Percentiles rank a stretch among this genome's conserved stretches.
Conservation (phyloP, 2,797 vertebrate species). For the Morus bassanus region DNA sequence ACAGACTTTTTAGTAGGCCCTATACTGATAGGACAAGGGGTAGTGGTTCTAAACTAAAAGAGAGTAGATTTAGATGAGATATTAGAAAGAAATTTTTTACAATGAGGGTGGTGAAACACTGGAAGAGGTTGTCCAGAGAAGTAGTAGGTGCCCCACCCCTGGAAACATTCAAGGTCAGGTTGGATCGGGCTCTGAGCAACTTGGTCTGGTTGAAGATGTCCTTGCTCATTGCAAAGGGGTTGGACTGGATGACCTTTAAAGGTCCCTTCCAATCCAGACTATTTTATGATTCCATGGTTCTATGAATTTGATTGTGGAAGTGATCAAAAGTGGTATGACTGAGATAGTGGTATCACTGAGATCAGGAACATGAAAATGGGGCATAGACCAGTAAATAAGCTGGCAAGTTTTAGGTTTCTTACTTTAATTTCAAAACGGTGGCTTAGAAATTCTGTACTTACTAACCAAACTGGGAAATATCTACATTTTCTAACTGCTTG, state of each 20-base stretch:
- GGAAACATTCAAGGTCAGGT: no score
- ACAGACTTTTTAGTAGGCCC: background rate
- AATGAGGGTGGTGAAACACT: no score
- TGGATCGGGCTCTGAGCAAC: background rate
- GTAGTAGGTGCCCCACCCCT: background rate
- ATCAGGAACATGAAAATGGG: background rate
- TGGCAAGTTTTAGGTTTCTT: background rate
- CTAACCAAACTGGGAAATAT: background rate
- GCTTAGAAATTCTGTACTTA: background rate
- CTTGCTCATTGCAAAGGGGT: background rate
- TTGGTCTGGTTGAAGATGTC: background rate
- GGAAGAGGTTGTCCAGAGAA: no score
- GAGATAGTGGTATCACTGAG: background rate
- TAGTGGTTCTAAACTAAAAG: background rate
- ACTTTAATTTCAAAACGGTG: background rate
- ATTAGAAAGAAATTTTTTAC: background rate
- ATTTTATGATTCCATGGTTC: background rate
- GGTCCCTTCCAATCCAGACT: background rate
- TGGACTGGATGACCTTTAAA: background rate
- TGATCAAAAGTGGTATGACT: background rate
- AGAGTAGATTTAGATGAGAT: background rate
- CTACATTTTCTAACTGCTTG: background rate
- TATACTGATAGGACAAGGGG: background rate
- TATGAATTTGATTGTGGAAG: background rate
- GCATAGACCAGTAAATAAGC: background rate